These are phyloP conservation scores for Patella vulgata DNA, from an alignment of 1,140 invertebrate species.

Conservation along the genomic window DNA sequence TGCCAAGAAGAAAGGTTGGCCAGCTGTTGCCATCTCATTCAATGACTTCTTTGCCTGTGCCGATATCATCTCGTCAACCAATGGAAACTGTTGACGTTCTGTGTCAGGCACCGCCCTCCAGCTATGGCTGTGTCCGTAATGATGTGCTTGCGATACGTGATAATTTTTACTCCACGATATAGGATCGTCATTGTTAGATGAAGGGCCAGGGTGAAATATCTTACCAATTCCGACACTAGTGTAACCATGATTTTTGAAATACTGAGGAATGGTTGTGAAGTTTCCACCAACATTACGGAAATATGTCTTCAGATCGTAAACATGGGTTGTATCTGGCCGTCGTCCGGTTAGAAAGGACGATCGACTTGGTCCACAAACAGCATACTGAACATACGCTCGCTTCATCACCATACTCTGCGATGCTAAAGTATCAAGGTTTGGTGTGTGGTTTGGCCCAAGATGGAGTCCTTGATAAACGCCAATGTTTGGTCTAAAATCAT, in stretches of 20 bases:
- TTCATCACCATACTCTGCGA: conserved; percentile 4
- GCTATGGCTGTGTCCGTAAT: conserved; percentile 72
- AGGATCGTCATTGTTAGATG: conserved; percentile 21
- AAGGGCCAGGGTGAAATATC: conserved; percentile 76
- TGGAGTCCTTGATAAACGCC: no score
- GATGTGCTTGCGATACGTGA: conserved; percentile 75
- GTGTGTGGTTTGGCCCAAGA: no score
- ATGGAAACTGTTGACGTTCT: conserved; percentile 46
- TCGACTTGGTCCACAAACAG: conserved; percentile 65
- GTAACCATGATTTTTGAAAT: conserved; percentile 83
- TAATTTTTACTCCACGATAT: conserved; percentile 21
- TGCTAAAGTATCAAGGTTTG: conserved; percentile 8
- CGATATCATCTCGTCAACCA: no score
- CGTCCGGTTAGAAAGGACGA: conserved; percentile 85
- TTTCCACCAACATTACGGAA: no score
- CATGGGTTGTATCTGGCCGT: no score
- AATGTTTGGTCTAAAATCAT: no score
- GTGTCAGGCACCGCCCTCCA: conserved; percentile 9
- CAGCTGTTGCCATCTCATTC: no score
- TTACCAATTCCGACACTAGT: conserved; percentile 82
- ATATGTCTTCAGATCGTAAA: conserved; percentile 80
- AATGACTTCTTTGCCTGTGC: no score
- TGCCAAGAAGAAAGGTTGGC: conserved; percentile 81
- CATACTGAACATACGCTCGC: conserved; percentile 64
- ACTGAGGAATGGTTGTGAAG: conserved; percentile 83